Conservation (phyloP, 2,113 vertebrate species). For the Microtus ochrogaster region DNA sequence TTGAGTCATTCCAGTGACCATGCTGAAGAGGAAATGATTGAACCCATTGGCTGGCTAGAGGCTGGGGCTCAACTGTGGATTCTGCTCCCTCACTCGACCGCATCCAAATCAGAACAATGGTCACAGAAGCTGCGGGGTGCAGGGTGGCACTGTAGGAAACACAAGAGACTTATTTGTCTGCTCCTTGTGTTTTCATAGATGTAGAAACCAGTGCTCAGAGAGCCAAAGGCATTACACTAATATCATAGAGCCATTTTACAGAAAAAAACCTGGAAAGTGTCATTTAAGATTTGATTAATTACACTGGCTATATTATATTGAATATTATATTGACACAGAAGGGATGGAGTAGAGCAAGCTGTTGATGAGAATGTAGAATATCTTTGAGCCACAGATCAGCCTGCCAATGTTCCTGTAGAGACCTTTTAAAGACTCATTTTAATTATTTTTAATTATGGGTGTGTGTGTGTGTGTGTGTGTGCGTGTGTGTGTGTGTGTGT, state of each 20-base stretch:
- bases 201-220: neutral
- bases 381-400: neutral
- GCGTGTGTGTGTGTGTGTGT: neutral
- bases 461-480: neutral
- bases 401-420: neutral
- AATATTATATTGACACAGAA: neutral
- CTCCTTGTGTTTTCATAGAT: neutral
- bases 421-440: neutral
- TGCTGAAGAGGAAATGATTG: neutral
- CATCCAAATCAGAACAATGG: neutral
- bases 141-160: neutral
- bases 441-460: neutral
- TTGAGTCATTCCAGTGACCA: neutral
- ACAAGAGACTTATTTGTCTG: neutral
- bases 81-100: neutral
- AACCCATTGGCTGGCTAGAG: neutral
- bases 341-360: neutral
- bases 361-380: neutral
- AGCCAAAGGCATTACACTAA: neutral
- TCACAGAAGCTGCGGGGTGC: neutral
- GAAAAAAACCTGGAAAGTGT: neutral
- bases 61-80: neutral
- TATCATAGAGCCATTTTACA: neutral
- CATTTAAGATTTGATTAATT: neutral
- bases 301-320: neutral